Base-by-base conservation (phyloP, 2,888 invertebrate genomes). In the Teleogryllus oceanicus region DNA sequence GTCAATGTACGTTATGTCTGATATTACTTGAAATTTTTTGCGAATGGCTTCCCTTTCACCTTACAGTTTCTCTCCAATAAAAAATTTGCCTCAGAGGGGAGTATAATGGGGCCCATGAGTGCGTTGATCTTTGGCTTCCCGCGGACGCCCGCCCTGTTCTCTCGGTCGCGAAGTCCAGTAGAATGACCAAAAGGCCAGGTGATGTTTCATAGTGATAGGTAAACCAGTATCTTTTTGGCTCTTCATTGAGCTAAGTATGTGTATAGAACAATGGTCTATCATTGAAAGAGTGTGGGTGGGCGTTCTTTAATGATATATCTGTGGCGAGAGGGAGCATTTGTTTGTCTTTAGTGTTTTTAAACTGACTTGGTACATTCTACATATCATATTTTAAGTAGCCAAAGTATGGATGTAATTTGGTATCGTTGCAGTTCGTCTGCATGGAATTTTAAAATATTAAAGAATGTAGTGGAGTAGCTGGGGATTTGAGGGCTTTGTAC, bases 251-350 rank as follows among this genome's bases (percentile, higher is more conserved):
- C 37, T 37, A 37, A 37, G 8, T 37, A 37, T 37, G 37, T 37
- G 37, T 37, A 37, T 37, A 37, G 37, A 37, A 37, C 37, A 37
- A 37, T 37, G 37, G 37, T 37, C 37, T 37, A 37, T 37, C 37
- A 37, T 37, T 37, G 37, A 37, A 37, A 37, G 37, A 37, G 37
- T 18, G 62, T 62, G 62, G 62, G 62, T 62, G 62, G 62, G 62
- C n/a, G 62, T 62, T 62, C 62, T 62, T 62, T 62, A 18, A n/a
- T 62, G 62, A 62, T 62, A 62, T 62, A 62, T 62, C 62, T 62
- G 62, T 62, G 62, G 62, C n/a, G 62, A n/a, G 62, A 37, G 37
- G 37, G 37, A 37, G 37, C 37, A 37, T 37, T 37, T 37, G 37
- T 37, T 37, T 37, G 37, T 8, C 37, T 37, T 37, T 62, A 62